Conservation (phyloP, 2,888 invertebrate species). For the Campoletis raptor region DNA sequence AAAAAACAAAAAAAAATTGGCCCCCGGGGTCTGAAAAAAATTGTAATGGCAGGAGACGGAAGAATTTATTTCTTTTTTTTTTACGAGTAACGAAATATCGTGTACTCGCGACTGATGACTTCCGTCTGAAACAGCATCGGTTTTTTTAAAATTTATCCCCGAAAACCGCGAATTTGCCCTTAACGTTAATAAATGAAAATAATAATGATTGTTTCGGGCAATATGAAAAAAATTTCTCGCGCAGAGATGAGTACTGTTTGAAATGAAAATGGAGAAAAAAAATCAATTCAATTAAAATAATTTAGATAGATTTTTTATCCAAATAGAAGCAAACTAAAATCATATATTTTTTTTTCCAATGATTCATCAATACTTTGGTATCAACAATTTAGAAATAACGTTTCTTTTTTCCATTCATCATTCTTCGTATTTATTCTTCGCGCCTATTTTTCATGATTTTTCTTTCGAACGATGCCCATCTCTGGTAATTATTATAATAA, state of each 20-base stretch:
- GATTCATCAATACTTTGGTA: neutral
- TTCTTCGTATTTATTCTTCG: neutral
- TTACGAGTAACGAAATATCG: conserved; percentile 42
- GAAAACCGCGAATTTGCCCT: neutral
- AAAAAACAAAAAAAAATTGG: conserved; percentile 22
- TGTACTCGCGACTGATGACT: conserved; percentile 52
- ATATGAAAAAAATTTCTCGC: conserved; percentile 6
- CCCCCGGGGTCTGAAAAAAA: conserved; percentile 14
- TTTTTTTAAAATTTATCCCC: conserved; percentile 8
- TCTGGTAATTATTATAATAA: neutral
- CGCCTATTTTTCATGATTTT: neutral
- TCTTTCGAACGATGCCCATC: conserved; percentile 21
- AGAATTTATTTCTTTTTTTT: conserved; percentile 43
- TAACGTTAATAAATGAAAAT: neutral
- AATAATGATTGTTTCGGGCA: neutral
- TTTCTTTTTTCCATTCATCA: neutral
- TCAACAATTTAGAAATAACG: neutral
- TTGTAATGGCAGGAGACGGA: conserved; percentile 38
- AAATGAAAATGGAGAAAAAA: conserved; percentile 12
- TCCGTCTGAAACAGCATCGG: conserved; percentile 50
- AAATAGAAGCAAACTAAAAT: neutral
- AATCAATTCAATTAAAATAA: neutral
- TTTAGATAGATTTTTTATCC: conserved; percentile 17
- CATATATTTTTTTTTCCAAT: conserved; percentile 3
- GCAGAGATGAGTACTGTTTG: conserved; percentile 22